Base-by-base conservation (phyloP, 2,113 vertebrate genomes). In the Scortum barcoo region DNA sequence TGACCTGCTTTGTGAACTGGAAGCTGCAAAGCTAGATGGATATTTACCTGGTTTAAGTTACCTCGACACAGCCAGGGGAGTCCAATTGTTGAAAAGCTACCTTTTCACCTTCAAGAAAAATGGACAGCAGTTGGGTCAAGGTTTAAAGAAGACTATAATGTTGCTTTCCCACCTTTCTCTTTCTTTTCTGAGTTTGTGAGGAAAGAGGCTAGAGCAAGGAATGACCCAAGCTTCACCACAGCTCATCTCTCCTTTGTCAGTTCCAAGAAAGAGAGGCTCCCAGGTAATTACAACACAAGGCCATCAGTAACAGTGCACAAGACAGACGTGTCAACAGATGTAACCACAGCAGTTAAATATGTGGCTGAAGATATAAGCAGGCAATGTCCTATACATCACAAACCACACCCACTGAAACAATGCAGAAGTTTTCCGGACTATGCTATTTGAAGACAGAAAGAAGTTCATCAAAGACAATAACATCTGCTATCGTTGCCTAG, bases 41-140 rank as follows among this genome's bases (percentile, higher is more conserved):
- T 76, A 71, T 12, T 20, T 85, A 20, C 36, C 38, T 24, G 78
- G 72, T 26, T 40, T 80, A 7, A 38, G 38, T 28, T 77, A 76
- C 30, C 44, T 85, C 0, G 60, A 76, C 38, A 79, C 70, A 24
- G 40, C 82, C 3, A 73, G 76, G 8, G 71, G 76, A 19, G 22
- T 42, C 76, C 76, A 11, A 80, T 85, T 24, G 72, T 80, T 17
- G 76, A 85, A 19, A 85, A 80, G 51, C 56, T 80, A 1, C 63
- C 62, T 1, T 62, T 54, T 40, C n/a, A 72, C 12, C 54, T 85
- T 16, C 70, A 79, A 17, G 63, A 79, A 33, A 72, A 62, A 8
- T 85, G 70, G 70, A 70, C 42, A 38, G 16, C 36, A 8, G 16
- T 70, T 0, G 75, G 75, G 4, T 74, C 76, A 24, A 79, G 12